phyloP scores from a whole-genome alignment of 2,113 vertebrate species.

The Ameiurus melas region DNA sequence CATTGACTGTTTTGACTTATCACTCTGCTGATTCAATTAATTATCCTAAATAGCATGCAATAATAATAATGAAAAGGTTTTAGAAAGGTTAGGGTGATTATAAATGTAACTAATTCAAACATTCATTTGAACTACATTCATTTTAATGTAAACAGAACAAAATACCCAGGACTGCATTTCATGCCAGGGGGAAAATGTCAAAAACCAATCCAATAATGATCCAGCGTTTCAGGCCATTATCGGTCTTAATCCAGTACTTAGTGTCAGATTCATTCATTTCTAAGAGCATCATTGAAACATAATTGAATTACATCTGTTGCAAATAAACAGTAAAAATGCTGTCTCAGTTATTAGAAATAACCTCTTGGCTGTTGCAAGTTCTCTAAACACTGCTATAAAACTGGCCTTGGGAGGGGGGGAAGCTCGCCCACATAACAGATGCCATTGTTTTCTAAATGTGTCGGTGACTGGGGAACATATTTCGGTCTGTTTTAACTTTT shows the following conservation, averaged over 20 bases:
- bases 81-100: background rate
- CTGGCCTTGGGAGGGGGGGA: slow-evolving; percentile 7
- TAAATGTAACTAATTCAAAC: background rate
- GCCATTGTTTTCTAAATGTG: slow-evolving; percentile 36
- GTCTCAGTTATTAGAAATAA: slow-evolving; percentile 9
- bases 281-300: background rate
- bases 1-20: background rate
- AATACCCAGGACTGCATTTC: background rate
- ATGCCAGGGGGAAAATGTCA: background rate
- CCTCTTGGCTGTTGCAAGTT: slow-evolving; percentile 10
- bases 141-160: background rate
- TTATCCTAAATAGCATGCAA: background rate
- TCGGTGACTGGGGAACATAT: slow-evolving; percentile 24
- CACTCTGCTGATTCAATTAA: background rate
- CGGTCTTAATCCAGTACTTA: background rate
- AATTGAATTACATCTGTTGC: slow-evolving; percentile 19
- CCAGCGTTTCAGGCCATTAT: background rate
- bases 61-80: background rate
- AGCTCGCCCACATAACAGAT: slow-evolving; percentile 51
- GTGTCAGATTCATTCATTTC: slow-evolving; percentile 12
- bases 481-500: slow-evolving; percentile 7
- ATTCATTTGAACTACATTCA: background rate
- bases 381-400: slow-evolving; percentile 31
- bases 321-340: slow-evolving; percentile 10
- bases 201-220: background rate